Evolutionary conservation across 2,797 vertebrate genomes (phyloP), one percentile per base, ranked within the genome.

Genomic region (Oophaga sylvatica): DNA sequence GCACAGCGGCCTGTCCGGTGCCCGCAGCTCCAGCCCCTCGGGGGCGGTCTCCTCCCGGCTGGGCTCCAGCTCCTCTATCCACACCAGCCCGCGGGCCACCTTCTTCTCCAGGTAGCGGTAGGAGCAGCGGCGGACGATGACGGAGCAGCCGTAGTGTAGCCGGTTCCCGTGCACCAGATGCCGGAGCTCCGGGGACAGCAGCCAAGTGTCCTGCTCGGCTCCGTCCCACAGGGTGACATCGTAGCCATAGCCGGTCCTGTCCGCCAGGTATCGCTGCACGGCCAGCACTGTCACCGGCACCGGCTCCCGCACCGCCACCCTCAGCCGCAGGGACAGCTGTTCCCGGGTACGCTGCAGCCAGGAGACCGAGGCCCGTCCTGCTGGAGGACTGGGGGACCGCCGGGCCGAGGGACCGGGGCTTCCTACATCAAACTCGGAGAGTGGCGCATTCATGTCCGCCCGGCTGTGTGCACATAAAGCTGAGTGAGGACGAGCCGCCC

Each of bases 211-310:
- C 70, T 88, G 88, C 87, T 90, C 94, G 0, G 87, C 85, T 5
- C 97, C 96, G 16, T 97, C 97, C 0, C 94, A 95, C 7, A 98
- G 26, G 0, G 95, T 98, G 90, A 98, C 80, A 16, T 99, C 98
- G 89, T 96, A 98, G 91, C 90, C 94, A 83, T 87, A 91, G 86
- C 86, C 53, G 19, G 22, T 20, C 1, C 15, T 57, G 1, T 1
- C 11, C 0, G 93, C 92, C 79, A 97, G 65, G 83, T 97, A 97
- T 11, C 97, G 93, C 88, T 96, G 95, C 4, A 98, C 85, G 0
- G 95, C 92, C 53, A 96, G 2, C 20, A 98, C 97, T 8, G 93
- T 91, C 1, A 97, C 93, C 0, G 93, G 90, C 3, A 90, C 87
- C 19, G 91, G 92, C 0, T 93, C 92, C 0, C 87, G 89, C 0